These are phyloP conservation scores for Caenorhabditis sp. DNA, from an alignment of 2,888 invertebrate genomes.

Conservation along the genomic window DNA sequence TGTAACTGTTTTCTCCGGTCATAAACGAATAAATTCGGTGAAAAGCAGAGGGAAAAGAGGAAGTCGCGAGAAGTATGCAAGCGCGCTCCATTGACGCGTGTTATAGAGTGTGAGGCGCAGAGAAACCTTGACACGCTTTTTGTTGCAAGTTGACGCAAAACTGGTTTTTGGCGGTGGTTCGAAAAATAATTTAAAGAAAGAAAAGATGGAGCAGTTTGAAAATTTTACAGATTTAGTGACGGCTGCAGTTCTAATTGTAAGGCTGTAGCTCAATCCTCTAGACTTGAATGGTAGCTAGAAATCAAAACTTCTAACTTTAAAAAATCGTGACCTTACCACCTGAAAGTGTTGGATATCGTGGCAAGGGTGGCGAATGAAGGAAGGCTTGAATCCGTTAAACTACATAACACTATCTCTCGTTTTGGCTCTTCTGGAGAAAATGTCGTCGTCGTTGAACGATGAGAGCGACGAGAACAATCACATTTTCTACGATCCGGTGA, in stretches of 20 bases:
- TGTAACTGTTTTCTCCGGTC: background rate
- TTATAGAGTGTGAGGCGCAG: background rate
- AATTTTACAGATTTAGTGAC: too few relatives aligned
- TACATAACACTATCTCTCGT: background rate
- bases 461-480: constrained; percentile 58
- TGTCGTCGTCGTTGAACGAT: constrained; percentile 53
- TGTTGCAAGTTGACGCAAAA: background rate
- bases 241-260: too few relatives aligned
- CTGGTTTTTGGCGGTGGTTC: constrained; percentile 2
- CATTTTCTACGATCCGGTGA: constrained; percentile 59
- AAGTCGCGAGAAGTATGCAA: background rate
- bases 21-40: constrained; percentile 4
- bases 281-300: too few relatives aligned
- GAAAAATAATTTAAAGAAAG: background rate
- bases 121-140: background rate
- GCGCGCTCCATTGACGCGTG: constrained; percentile 12
- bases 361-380: background rate
- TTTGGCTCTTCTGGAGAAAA: background rate
- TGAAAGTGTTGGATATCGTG: background rate
- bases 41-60: constrained; percentile 10
- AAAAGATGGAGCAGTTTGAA: background rate
- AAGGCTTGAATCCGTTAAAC: background rate
- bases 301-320: too few relatives aligned
- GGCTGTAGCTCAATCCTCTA: too few relatives aligned
- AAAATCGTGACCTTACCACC: background rate